Conservation (phyloP, 2,113 vertebrate genomes). For the Vidua macroura region DNA sequence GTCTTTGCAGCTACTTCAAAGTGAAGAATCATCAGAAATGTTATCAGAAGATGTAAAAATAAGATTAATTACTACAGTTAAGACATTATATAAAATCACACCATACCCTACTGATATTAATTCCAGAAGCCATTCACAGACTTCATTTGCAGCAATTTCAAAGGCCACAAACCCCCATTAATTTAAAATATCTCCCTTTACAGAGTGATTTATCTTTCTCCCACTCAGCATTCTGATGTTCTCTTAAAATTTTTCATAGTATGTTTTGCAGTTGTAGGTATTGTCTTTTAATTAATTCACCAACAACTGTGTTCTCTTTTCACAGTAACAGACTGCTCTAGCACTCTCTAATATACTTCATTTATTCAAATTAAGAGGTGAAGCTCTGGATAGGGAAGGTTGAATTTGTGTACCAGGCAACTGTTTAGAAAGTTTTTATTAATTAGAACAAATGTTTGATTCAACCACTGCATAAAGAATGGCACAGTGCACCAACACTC, state of each 20-base stretch:
- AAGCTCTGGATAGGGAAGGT: neutral
- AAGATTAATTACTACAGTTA: neutral
- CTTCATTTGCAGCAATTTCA: neutral
- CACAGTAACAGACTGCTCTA: neutral
- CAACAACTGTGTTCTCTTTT: neutral
- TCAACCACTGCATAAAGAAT: neutral
- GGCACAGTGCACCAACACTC: neutral
- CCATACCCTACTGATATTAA: neutral
- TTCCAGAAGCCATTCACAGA: neutral
- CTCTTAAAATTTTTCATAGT: neutral
- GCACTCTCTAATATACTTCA: neutral
- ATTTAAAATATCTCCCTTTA: neutral
- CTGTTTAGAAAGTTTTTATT: neutral
- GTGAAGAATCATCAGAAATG: neutral
- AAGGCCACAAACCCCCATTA: neutral
- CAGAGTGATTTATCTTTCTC: neutral
- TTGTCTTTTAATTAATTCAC: neutral
- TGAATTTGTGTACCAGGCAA: neutral
- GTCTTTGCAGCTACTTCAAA: neutral
- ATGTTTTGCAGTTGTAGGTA: neutral
- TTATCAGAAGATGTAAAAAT: constrained; percentile 13
- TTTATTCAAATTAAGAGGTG: neutral
- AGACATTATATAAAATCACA: neutral
- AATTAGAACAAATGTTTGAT: neutral
- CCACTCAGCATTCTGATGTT: neutral